Evolutionary conservation across 37 sponge, comb jelly and placozoan genomes (phyloP).

Genomic region (Oopsacas minuta): DNA sequence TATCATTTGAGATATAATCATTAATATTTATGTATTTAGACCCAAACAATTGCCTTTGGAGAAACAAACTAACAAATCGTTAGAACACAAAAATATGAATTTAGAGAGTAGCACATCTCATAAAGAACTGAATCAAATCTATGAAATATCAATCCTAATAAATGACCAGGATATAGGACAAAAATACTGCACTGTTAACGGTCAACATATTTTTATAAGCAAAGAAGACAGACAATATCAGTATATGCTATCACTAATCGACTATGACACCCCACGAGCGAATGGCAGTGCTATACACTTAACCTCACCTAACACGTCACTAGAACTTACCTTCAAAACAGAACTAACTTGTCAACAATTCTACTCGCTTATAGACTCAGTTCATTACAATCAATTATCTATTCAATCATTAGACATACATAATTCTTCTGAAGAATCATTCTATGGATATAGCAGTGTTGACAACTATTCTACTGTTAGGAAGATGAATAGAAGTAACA

Average conservation of each 20-base stretch:
- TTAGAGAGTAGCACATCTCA: too few relatives aligned
- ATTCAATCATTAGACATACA: background rate
- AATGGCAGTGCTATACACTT: background rate
- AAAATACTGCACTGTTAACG: background rate
- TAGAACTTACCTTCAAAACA: background rate
- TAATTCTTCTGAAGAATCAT: background rate
- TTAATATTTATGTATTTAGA: background rate
- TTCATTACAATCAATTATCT: background rate
- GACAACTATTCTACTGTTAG: background rate
- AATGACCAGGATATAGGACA: background rate
- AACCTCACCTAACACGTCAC: background rate
- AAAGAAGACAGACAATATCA: background rate
- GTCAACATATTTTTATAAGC: background rate
- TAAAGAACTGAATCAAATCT: too few relatives aligned
- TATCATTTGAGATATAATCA: background rate
- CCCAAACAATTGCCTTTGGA: background rate
- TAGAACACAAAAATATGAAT: too few relatives aligned
- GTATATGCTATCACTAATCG: background rate
- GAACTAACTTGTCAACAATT: background rate
- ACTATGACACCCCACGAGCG: background rate
- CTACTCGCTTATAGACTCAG: background rate
- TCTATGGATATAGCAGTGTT: background rate
- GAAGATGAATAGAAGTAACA: background rate
- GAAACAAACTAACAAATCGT: background rate
- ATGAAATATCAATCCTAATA: background rate